Evolutionary conservation across 1,140 invertebrate genomes (phyloP).

Genomic region (Ceratosolen fusciceps): DNA sequence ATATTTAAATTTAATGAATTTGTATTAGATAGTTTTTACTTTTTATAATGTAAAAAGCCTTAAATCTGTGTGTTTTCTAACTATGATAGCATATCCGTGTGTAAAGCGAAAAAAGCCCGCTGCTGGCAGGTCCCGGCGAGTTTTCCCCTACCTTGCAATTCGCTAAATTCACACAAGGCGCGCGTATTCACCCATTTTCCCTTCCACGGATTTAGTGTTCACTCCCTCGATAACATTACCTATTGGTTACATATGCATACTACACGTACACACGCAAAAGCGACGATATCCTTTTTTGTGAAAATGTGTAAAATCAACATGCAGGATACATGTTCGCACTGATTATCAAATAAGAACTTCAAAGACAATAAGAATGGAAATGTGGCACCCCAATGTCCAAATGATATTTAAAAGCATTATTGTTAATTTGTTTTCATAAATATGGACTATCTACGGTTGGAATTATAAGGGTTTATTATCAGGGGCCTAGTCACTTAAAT

Average conservation of each 20-base stretch:
- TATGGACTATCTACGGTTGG: no score
- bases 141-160: neutral
- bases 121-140: slow-evolving; percentile 18
- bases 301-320: neutral
- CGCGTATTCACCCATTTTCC: neutral
- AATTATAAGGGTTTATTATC: no score
- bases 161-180: no score
- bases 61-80: slow-evolving; percentile 4
- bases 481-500: neutral
- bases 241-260: neutral
- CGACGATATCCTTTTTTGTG: neutral
- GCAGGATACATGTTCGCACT: neutral
- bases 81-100: neutral
- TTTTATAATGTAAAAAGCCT: no score
- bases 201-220: neutral
- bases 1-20: no score
- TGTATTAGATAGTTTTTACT: no score
- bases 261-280: neutral
- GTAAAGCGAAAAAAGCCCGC: slow-evolving; percentile 27
- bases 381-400: neutral
- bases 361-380: neutral
- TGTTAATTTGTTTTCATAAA: no score
- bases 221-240: neutral
- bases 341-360: neutral
- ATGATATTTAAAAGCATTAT: neutral